Percentiles rank a stretch among this genome's conserved stretches.
phyloP scores from a whole-genome alignment of 2,888 invertebrate genomes.

The Hemistola chrysoprasaria region DNA sequence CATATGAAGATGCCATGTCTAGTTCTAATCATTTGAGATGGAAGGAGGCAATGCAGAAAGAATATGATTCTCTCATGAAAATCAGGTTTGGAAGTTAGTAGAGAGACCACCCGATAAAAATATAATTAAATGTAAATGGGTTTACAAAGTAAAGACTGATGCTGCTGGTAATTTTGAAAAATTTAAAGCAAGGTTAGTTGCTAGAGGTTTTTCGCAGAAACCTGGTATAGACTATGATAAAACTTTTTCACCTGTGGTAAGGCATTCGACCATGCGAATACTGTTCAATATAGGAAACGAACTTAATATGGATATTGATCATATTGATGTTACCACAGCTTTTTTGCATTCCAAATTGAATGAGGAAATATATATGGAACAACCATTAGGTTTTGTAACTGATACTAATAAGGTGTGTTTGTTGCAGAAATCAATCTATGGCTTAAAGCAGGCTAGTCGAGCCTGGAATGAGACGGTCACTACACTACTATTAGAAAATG shows the following conservation, averaged over 20 bases:
- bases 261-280: slow-evolving; percentile 4
- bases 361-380: slow-evolving; percentile 6
- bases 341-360: slow-evolving; percentile 5
- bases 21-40: not conserved
- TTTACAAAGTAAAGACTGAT: slow-evolving; percentile 5
- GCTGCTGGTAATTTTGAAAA: slow-evolving; percentile 1
- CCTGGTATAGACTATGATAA: slow-evolving; percentile 4
- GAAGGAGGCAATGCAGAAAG: not conserved
- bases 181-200: slow-evolving; percentile 6
- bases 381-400: slow-evolving; percentile 4
- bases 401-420: slow-evolving; percentile 1
- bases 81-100: slow-evolving; percentile 1
- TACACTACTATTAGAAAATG: slow-evolving; percentile 1
- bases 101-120: slow-evolving; percentile 2
- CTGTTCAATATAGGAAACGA: slow-evolving; percentile 3
- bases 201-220: slow-evolving; percentile 7
- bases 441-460: slow-evolving; percentile 3
- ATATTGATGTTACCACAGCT: slow-evolving; percentile 9
- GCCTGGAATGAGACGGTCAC: slow-evolving; percentile 1
- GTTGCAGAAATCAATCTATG: not conserved
- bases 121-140: slow-evolving; percentile 6
- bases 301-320: slow-evolving; percentile 1
- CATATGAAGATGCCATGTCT: not conserved
- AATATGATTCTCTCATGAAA: slow-evolving; percentile 2
- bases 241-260: slow-evolving; percentile 9